Evolutionary conservation across 2,888 invertebrate species (phyloP).

Genomic region (Pterostichus madidus): DNA sequence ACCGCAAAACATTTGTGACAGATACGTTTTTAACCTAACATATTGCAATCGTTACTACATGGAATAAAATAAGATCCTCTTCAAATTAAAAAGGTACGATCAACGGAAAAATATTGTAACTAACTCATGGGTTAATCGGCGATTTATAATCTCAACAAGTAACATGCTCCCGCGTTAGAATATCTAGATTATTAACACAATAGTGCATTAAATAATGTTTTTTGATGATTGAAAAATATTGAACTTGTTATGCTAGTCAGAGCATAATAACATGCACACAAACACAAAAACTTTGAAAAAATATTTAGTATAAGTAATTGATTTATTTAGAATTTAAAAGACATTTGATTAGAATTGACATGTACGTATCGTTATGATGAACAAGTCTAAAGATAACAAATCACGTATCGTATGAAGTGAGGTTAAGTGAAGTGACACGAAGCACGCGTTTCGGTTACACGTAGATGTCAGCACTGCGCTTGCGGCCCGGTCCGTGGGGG

Average conservation of each 20-base stretch:
- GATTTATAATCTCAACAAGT: too few species aligned
- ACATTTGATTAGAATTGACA: constrained; percentile 51
- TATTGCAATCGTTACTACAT: too few species aligned
- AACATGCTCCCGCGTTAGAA: too few species aligned
- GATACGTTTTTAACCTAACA: too few species aligned
- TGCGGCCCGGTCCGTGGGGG: constrained; percentile 91
- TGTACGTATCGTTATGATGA: constrained; percentile 49
- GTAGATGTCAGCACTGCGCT: constrained; percentile 77
- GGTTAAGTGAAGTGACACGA: constrained; percentile 7
- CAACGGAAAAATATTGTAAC: too few species aligned
- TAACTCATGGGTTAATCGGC: too few species aligned
- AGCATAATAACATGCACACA: constrained; percentile 32
- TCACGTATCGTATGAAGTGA: constrained; percentile 46
- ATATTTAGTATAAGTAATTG: constrained; percentile 23
- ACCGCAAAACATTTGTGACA: too few species aligned
- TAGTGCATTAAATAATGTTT: too few species aligned
- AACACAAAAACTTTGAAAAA: constrained; percentile 35
- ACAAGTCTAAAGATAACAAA: constrained; percentile 24
- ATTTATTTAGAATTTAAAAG: constrained; percentile 43
- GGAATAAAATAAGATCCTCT: too few species aligned
- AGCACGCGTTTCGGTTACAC: constrained; percentile 42
- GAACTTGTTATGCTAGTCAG: background rate
- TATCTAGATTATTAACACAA: too few species aligned
- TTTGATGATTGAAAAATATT: background rate
- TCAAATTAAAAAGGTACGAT: too few species aligned